phyloP scores from a whole-genome alignment of 2,888 invertebrate genomes.

The Schizaphis graminum region DNA sequence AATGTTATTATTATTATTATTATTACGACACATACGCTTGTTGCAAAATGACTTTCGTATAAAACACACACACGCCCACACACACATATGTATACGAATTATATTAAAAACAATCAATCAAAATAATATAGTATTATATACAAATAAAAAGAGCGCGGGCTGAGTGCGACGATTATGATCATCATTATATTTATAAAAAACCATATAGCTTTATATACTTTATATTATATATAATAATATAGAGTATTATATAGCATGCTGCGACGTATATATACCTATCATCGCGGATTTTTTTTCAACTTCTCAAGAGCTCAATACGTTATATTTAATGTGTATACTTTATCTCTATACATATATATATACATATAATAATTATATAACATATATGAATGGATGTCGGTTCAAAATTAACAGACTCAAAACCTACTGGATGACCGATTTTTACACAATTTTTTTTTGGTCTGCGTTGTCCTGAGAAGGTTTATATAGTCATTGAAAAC shows the following conservation, averaged over 20 bases:
- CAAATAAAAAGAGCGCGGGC: not conserved
- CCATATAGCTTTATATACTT: not conserved
- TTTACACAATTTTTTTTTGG: too few species aligned
- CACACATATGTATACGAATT: not conserved
- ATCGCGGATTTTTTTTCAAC: not conserved
- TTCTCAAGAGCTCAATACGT: not conserved
- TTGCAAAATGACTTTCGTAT: not conserved
- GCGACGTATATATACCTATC: not conserved
- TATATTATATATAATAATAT: not conserved
- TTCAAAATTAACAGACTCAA: too few species aligned
- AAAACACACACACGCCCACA: not conserved
- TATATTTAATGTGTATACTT: too few species aligned
- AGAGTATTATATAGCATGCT: not conserved
- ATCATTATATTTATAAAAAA: not conserved
- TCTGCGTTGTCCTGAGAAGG: too few species aligned
- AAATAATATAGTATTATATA: not conserved
- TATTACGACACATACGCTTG: not conserved
- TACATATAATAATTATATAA: too few species aligned
- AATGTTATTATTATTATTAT: slow-evolving; percentile 22
- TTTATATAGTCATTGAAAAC: too few species aligned
- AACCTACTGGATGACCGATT: too few species aligned
- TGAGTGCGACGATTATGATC: not conserved
- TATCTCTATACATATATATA: too few species aligned
- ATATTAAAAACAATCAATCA: slow-evolving; percentile 10
- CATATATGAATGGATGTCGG: too few species aligned